Evolutionary conservation across 2,113 vertebrate species (phyloP).

Genomic region (Phodopus roborovskii): DNA sequence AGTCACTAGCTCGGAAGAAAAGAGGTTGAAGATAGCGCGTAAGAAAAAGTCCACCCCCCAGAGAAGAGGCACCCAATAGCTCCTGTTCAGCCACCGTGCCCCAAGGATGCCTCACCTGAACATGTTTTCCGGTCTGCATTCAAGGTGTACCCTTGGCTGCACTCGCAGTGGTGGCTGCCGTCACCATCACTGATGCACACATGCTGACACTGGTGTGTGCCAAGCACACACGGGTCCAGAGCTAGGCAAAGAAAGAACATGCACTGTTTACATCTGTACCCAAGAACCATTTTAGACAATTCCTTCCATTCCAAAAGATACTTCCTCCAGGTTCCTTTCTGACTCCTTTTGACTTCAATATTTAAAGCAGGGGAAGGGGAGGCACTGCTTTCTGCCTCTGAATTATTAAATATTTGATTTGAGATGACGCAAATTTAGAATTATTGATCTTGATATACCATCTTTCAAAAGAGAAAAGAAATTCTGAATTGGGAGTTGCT

Average conservation of each 20-base stretch:
- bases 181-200: constrained; percentile 88
- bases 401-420: background rate
- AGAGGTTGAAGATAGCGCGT: background rate
- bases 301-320: background rate
- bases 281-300: background rate
- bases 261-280: fast-evolving
- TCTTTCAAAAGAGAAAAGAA: constrained; percentile 20
- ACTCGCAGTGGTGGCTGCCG: constrained; percentile 89
- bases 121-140: constrained; percentile 92
- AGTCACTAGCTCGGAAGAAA: background rate
- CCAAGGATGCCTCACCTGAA: constrained; percentile 86
- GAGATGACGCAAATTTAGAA: background rate
- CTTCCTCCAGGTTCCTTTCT: background rate
- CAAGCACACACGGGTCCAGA: constrained; percentile 87
- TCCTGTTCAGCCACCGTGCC: fast-evolving
- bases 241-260: constrained; percentile 82
- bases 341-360: background rate
- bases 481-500: background rate
- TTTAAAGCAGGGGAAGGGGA: background rate
- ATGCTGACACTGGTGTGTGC: constrained; percentile 92
- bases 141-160: constrained; percentile 89
- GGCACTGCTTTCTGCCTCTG: background rate
- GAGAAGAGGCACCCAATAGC: fast-evolving
- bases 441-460: background rate
- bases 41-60: background rate